phyloP scores from a whole-genome alignment of 92 coral and sea anemone species.

The Phenganax stokvisi region DNA sequence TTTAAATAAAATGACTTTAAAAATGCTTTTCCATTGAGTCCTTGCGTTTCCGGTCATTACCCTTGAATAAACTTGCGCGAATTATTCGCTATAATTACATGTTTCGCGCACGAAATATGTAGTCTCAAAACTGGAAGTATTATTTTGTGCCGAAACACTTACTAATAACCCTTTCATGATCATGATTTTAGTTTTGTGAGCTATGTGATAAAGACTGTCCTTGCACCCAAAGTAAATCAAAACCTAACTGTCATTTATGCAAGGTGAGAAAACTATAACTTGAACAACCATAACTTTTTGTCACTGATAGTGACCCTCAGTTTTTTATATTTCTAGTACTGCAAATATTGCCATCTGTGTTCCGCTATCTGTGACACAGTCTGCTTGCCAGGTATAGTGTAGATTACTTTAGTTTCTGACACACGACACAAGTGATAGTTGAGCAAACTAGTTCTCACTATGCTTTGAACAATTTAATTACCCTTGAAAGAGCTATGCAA shows the following conservation, averaged over 20 bases:
- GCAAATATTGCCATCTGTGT: constrained; percentile 90
- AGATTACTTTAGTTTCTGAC: background rate
- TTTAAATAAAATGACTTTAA: background rate
- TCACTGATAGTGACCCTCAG: background rate
- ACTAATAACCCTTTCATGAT: background rate
- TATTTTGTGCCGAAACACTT: too few species aligned
- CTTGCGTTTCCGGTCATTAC: background rate
- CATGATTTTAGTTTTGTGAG: constrained; percentile 62
- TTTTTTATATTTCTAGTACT: constrained; percentile 54
- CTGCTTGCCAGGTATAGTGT: constrained; percentile 74
- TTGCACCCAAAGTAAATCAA: constrained; percentile 63
- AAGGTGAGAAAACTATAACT: constrained; percentile 51
- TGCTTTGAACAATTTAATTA: too few species aligned
- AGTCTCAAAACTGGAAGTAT: background rate
- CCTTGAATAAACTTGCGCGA: background rate
- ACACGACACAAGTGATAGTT: background rate
- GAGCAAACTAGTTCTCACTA: background rate
- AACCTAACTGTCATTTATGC: constrained; percentile 90
- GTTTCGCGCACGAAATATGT: too few species aligned
- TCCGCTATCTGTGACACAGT: constrained; percentile 66
- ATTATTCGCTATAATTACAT: background rate
- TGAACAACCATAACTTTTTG: background rate
- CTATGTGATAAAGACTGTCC: constrained; percentile 89
- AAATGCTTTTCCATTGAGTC: background rate
- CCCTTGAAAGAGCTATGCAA: too few species aligned